Evolutionary conservation across 1,140 invertebrate species (phyloP).

Genomic region (Onthophagus taurus): DNA sequence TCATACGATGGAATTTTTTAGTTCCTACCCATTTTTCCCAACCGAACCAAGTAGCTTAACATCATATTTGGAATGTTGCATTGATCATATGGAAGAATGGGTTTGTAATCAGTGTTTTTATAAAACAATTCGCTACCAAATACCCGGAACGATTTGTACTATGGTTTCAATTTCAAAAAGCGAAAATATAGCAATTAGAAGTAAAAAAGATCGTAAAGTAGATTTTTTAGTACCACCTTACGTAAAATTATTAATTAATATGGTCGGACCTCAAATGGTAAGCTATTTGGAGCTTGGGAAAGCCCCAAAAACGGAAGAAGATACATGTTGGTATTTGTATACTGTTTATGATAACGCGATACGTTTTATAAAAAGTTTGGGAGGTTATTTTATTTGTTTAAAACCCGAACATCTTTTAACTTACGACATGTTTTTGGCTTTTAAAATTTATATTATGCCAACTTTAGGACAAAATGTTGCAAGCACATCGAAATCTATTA

Average conservation of each 20-base stretch:
- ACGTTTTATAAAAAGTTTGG: slow-evolving; percentile 27
- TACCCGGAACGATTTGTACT: slow-evolving; percentile 16
- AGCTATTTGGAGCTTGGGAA: slow-evolving; percentile 6
- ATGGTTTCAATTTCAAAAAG: neutral
- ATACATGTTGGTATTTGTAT: too few relatives aligned
- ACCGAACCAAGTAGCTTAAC: neutral
- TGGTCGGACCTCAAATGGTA: neutral
- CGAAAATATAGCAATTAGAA: neutral
- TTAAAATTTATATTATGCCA: too few relatives aligned
- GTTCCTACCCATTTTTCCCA: neutral
- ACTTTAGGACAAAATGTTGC: slow-evolving; percentile 1
- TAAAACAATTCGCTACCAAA: slow-evolving; percentile 14
- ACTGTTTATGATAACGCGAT: slow-evolving; percentile 27
- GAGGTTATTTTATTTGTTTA: slow-evolving; percentile 30
- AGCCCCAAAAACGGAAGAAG: too few relatives aligned
- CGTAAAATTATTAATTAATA: neutral
- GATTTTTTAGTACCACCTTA: neutral
- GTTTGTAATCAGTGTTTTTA: slow-evolving; percentile 19
- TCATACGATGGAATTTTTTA: neutral
- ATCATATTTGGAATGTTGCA: neutral
- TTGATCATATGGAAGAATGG: slow-evolving; percentile 15
- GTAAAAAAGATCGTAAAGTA: neutral
- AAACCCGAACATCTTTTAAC: slow-evolving; percentile 29
- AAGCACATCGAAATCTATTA: neutral
- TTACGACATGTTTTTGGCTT: slow-evolving; percentile 32